Conservation (phyloP, 2,113 vertebrate genomes). For the Chloropsis hardwickii region DNA sequence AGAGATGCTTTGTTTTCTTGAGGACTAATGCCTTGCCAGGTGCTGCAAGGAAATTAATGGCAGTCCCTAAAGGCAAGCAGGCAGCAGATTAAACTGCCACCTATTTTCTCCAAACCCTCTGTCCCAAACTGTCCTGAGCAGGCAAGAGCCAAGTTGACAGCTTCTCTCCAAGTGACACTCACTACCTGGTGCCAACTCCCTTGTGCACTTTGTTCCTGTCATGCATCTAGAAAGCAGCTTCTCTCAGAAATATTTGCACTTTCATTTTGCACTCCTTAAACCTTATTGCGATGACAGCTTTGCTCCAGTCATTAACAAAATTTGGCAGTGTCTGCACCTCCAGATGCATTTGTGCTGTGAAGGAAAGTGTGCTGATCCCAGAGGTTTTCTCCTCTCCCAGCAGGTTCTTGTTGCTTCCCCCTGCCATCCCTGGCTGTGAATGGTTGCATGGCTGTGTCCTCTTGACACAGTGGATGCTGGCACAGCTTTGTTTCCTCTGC, state of each 20-base stretch:
- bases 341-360: background rate
- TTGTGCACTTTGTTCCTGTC: background rate
- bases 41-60: background rate
- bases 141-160: background rate
- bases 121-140: background rate
- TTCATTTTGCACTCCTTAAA: background rate
- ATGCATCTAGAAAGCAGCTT: background rate
- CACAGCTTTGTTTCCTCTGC: background rate
- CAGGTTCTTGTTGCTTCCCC: background rate
- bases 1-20: background rate
- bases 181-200: background rate
- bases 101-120: background rate
- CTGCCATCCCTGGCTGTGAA: background rate
- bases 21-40: background rate
- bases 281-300: background rate
- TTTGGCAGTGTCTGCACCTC: accelerated
- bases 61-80: background rate
- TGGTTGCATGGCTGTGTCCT: accelerated
- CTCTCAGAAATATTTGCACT: background rate
- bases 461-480: background rate
- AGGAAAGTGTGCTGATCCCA: background rate
- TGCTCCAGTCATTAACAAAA: background rate
- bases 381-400: background rate
- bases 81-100: background rate
- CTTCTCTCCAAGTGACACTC: background rate